A percentile compares a stretch with the other conserved stretches of the same genome.
These are phyloP conservation scores for Pempheris klunzingeri DNA, from an alignment of 2,797 vertebrate genomes.

Conservation along the genomic window DNA sequence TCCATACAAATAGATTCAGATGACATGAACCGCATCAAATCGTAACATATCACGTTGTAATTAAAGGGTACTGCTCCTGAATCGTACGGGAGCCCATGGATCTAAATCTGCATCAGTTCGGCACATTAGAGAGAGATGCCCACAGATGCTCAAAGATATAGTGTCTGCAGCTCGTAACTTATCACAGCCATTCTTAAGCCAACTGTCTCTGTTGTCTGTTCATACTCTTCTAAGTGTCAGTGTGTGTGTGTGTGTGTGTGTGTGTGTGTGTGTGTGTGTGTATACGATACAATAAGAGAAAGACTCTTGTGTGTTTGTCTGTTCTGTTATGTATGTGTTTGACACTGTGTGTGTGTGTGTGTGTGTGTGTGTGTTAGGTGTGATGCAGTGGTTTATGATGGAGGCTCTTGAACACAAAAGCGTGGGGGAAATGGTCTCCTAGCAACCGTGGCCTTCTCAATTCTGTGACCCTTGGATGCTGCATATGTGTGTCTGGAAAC, in stretches of 20 bases:
- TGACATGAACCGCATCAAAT: no score
- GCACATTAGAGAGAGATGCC: no score
- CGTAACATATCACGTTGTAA: no score
- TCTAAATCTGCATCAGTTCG: no score
- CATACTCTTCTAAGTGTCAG: neutral
- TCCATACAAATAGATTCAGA: no score
- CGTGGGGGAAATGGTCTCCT: conserved; percentile 72
- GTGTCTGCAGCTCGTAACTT: neutral
- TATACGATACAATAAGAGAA: neutral
- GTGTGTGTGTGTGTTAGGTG: conserved; percentile 7
- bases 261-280: neutral
- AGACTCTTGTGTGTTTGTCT: neutral
- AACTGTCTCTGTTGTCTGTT: conserved; percentile 11
- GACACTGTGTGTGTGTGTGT: neutral
- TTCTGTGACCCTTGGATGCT: conserved; percentile 48
- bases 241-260: neutral
- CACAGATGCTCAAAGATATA: neutral
- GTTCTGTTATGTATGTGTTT: neutral
- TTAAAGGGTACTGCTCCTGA: no score
- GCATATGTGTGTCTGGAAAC: conserved; percentile 34
- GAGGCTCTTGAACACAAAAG: conserved; percentile 59
- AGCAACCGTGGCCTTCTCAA: conserved; percentile 74
- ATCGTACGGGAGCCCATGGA: no score
- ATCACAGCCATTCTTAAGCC: conserved; percentile 9
- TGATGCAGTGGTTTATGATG: conserved; percentile 48